These are phyloP conservation scores for Urocitellus parryii DNA, from an alignment of 2,113 vertebrate genomes.

Conservation along the genomic window DNA sequence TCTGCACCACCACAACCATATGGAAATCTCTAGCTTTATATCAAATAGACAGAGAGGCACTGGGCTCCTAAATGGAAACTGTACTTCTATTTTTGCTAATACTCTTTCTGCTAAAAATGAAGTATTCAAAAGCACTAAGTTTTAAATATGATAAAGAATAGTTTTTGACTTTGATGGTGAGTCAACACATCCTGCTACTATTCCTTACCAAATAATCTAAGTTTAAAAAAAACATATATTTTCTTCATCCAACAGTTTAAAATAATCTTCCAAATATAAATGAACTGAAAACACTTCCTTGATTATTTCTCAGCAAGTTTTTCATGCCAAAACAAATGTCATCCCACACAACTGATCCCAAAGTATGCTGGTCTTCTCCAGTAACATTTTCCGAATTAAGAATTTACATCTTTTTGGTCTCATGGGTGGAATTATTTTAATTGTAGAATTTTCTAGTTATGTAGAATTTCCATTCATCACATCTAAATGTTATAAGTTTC, in stretches of 20 bases:
- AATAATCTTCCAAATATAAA: conserved; percentile 12
- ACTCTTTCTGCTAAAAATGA: not conserved
- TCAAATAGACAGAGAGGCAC: not conserved
- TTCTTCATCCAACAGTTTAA: not conserved
- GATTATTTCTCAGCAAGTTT: conserved; percentile 5
- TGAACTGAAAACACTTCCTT: not conserved
- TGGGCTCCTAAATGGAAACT: not conserved
- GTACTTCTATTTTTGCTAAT: not conserved
- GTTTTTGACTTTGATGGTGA: not conserved
- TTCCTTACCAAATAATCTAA: not conserved
- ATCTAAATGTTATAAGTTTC: not conserved
- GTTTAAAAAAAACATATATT: not conserved
- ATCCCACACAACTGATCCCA: not conserved
- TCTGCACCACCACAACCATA: not conserved
- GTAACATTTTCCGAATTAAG: not conserved
- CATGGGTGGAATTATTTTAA: not conserved
- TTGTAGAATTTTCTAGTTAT: not conserved
- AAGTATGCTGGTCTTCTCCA: not conserved
- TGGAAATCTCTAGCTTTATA: conserved; percentile 33
- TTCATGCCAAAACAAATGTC: not conserved
- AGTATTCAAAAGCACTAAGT: not conserved
- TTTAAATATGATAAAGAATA: not conserved
- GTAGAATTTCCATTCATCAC: not conserved
- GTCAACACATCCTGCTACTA: not conserved
- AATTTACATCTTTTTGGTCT: not conserved